These are phyloP conservation scores for Drosophila fungiperda DNA, from an alignment of 2,888 invertebrate species.

Conservation along the genomic window DNA sequence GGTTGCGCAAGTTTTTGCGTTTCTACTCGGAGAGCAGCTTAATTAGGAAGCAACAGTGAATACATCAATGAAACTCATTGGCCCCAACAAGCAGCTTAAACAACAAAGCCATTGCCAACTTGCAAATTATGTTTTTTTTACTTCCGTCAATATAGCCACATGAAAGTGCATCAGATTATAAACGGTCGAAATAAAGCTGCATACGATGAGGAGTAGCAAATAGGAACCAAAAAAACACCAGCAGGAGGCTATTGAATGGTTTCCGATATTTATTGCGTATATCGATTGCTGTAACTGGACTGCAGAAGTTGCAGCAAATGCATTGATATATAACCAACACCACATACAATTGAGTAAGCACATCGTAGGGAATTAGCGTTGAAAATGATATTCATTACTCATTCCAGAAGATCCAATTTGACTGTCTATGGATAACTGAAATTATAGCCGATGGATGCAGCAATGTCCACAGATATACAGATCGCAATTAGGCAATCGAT, in stretches of 20 bases:
- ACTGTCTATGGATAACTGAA: neutral
- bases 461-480: conserved; percentile 32
- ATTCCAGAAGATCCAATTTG: neutral
- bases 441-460: conserved; percentile 18
- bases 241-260: neutral
- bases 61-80: conserved; percentile 11
- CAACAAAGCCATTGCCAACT: conserved; percentile 2
- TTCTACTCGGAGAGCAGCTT: conserved; percentile 1
- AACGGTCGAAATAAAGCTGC: neutral
- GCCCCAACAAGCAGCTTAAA: conserved; percentile 40
- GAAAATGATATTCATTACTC: neutral
- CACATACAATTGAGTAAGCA: neutral
- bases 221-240: conserved; percentile 14
- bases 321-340: neutral
- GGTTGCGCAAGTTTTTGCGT: neutral
- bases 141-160: neutral
- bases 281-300: neutral
- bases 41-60: conserved; percentile 4
- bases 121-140: neutral
- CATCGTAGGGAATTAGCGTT: neutral
- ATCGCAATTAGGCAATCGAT: neutral
- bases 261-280: neutral
- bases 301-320: conserved; percentile 24
- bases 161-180: neutral
- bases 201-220: neutral